Evolutionary conservation across 2,113 vertebrate species (phyloP).

Genomic region (Eulacestoma nigropectus): DNA sequence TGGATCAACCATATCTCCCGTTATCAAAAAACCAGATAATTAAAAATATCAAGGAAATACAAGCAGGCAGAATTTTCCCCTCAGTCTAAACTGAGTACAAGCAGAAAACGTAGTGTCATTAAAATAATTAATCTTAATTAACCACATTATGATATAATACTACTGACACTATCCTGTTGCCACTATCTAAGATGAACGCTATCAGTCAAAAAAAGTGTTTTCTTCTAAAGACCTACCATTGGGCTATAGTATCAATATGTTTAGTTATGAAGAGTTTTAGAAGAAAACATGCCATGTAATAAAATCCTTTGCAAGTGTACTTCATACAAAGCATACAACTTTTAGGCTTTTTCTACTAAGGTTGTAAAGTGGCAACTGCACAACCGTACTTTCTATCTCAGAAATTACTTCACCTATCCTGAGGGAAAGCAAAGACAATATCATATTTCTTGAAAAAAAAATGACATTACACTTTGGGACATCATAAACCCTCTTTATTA

Average conservation of each 20-base stretch:
- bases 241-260: not conserved
- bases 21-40: not conserved
- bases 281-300: not conserved
- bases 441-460: not conserved
- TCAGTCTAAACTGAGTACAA: not conserved
- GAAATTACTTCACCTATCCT: slow-evolving; percentile 17
- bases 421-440: not conserved
- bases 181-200: not conserved
- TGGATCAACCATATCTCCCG: not conserved
- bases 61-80: not conserved
- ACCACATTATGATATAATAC: not conserved
- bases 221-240: not conserved
- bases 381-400: not conserved
- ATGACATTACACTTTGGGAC: not conserved
- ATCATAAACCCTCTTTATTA: slow-evolving; percentile 17
- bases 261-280: not conserved
- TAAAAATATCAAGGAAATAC: not conserved
- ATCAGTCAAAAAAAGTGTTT: not conserved
- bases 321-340: not conserved
- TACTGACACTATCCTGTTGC: not conserved
- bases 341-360: not conserved
- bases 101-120: not conserved
- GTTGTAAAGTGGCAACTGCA: not conserved
- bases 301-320: not conserved
- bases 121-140: not conserved